These are phyloP conservation scores for Puffinus mauretanicus DNA, from an alignment of 2,113 vertebrate species.

Conservation along the genomic window DNA sequence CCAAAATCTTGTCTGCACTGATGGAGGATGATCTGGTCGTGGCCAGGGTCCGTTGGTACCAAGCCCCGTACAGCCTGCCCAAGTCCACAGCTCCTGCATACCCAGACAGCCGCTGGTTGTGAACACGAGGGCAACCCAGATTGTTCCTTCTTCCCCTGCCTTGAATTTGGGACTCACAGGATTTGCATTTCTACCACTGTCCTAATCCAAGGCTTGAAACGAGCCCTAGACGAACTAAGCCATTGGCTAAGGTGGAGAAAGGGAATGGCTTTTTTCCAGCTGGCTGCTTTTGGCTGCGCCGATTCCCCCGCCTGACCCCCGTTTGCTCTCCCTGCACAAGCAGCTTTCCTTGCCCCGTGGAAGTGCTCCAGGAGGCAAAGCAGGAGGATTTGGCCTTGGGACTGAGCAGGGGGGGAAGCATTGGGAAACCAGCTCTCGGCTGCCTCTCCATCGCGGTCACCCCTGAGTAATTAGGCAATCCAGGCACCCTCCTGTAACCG, in stretches of 20 bases:
- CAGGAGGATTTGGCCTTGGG: background rate
- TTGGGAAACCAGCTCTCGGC: background rate
- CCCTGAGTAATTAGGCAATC: background rate
- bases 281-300: background rate
- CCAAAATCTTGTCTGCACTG: background rate
- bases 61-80: background rate
- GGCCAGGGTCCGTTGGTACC: background rate
- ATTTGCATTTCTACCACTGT: constrained; percentile 8
- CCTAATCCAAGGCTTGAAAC: background rate
- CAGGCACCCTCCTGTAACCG: background rate
- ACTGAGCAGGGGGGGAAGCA: background rate
- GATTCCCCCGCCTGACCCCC: background rate
- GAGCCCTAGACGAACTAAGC: background rate
- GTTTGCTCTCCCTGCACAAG: background rate
- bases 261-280: constrained; percentile 25
- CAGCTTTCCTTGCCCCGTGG: background rate
- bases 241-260: background rate
- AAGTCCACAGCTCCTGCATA: background rate
- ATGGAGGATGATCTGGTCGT: background rate
- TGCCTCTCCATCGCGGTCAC: background rate
- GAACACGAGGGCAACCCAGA: background rate
- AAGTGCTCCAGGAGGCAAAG: background rate
- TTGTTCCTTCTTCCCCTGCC: background rate
- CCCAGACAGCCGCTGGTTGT: background rate
- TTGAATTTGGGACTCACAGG: background rate